These are phyloP conservation scores for Caenorhabditis briggsae DNA, from an alignment of 1,140 invertebrate species.

Conservation along the genomic window DNA sequence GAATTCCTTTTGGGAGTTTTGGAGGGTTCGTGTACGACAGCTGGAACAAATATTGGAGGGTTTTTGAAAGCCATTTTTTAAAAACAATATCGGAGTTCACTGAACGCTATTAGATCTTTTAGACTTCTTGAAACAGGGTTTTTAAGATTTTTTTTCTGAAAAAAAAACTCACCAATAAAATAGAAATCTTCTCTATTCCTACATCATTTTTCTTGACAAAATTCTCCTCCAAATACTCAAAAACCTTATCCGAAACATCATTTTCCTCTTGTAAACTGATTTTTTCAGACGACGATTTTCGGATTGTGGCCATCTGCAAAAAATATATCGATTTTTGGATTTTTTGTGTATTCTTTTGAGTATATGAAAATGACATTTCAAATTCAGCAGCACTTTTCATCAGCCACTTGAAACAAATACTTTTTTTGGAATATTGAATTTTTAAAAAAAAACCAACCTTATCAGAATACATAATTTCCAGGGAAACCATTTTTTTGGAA, in stretches of 20 bases:
- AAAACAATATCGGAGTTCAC: too few species aligned
- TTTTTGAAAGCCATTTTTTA: too few species aligned
- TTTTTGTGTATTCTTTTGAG: too few species aligned
- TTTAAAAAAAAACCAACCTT: background rate
- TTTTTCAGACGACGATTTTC: background rate
- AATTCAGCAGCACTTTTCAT: too few species aligned
- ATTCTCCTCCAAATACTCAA: background rate
- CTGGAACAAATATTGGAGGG: background rate
- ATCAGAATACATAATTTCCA: slow-evolving; percentile 14
- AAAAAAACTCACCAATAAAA: background rate
- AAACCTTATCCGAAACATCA: background rate
- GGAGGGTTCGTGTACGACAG: slow-evolving; percentile 3
- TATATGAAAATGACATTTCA: background rate
- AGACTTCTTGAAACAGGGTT: background rate
- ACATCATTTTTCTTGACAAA: background rate
- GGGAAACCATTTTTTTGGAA: background rate
- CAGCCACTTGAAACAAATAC: background rate
- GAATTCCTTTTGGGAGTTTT: background rate
- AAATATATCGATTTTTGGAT: too few species aligned
- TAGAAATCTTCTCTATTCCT: background rate
- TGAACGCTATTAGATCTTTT: too few species aligned
- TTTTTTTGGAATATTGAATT: background rate
- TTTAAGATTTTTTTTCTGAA: background rate
- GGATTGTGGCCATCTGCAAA: slow-evolving; percentile 14
- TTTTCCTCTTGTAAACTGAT: background rate